Evolutionary conservation across 2,888 invertebrate genomes (phyloP), one percentile per base, ranked within the genome.

Genomic region (Lomographa bimaculata): DNA sequence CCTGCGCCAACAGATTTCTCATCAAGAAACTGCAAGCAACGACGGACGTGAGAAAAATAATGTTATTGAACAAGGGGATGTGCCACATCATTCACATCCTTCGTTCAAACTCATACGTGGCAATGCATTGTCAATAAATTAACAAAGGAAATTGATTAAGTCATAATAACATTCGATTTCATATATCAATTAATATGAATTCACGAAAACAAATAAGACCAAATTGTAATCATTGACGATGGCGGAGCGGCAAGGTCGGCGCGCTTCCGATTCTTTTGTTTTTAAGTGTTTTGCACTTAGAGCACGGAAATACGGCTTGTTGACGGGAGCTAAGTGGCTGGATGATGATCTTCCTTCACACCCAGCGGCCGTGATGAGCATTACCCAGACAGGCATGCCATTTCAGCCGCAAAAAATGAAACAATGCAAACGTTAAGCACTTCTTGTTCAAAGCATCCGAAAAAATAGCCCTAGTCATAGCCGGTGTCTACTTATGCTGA

Each of bases 241-340:
- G 68, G 57, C 55, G 54, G 8, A 17, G 43, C 37, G 51, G 57
- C 79, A 79, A 85, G 84, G 85, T 64, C 75, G 60, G 46, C 48
- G 49, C 60, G 76, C 73, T 78, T 82, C 79, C 73, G 77, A 79
- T 72, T 74, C 72, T 76, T 84, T 85, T 84, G 80, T 82, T 71
- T n/a, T 74, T 59, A 64, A 60, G 57, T 60, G 64, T 66, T 71
- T 78, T 57, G 71, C 73, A 72, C 74, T 75, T 66, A 69, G 65
- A 54, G 64, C 67, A 59, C 85, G 89, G 89, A 87, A 83, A 77
- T 70, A 89, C 84, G 89, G 70, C 64, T 78, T 78, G 83, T 81
- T 84, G 78, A 76, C 76, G 77, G 71, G 71, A 70, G 70, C 71
- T 85, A 85, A 86, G 83, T 73, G 71, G 66, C 71, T 76, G 73